Evolutionary conservation across 2,797 vertebrate species (phyloP).

Genomic region (Pangasius mekongensis): DNA sequence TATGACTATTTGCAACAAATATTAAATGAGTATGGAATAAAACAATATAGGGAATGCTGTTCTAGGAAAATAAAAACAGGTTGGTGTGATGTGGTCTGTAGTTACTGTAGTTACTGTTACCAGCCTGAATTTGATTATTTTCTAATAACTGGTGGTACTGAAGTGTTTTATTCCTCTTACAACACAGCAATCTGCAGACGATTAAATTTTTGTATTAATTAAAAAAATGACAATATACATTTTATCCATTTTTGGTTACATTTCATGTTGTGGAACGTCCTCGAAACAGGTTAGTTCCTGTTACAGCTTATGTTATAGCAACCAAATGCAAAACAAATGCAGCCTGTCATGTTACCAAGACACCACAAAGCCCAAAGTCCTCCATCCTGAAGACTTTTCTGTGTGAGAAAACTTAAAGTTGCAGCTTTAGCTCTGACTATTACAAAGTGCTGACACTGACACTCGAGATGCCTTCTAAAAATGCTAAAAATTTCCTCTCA

Average conservation of each 20-base stretch:
- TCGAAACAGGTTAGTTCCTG: neutral
- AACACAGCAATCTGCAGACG: neutral
- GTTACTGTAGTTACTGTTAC: neutral
- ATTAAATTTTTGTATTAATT: neutral
- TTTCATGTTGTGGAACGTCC: neutral
- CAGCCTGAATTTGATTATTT: neutral
- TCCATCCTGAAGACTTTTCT: neutral
- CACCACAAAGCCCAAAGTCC: neutral
- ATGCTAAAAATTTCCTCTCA: neutral
- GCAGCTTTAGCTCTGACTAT: too few species aligned
- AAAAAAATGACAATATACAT: neutral
- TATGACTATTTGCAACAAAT: neutral
- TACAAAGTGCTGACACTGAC: neutral
- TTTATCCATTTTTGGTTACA: neutral
- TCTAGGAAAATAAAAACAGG: neutral
- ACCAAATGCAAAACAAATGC: neutral
- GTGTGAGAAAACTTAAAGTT: neutral
- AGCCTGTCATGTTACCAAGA: neutral
- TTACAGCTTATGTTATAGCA: neutral
- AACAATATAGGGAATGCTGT: neutral
- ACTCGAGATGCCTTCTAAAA: neutral
- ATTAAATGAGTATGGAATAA: neutral
- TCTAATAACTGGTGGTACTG: neutral
- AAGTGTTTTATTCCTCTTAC: neutral
- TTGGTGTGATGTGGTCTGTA: neutral